Base-by-base conservation (phyloP, 2,888 invertebrate species). In the Agrilus mali region DNA sequence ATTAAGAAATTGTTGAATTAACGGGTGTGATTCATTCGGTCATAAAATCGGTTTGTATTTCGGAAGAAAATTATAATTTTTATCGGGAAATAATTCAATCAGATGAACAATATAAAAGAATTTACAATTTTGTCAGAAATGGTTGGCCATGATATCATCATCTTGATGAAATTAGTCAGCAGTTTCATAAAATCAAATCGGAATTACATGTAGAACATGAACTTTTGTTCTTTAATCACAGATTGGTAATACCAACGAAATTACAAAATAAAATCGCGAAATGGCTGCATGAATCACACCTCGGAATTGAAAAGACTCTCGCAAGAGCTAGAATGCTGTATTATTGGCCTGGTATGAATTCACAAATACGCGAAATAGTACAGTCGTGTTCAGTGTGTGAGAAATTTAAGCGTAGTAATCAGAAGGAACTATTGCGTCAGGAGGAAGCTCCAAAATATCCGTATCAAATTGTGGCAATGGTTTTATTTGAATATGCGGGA, bases 261-360 rank as follows among this genome's bases (percentile, higher is more conserved):
- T 43, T 53, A 20, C 43, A 49, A 33, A 35, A 43, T 16, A 33
- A 47, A 7, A 47, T 51, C 42, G 20, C 56, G 7, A 37, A 46
- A 37, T 27, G 51, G 8, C 44, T 56, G 10, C 57, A 55, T 46
- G 49, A 45, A 46, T 35, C 54, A 15, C 54, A 57, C 42, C 47
- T 55, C 33, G 55, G 55, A 14, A 48, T 55, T 27, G 51, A 51
- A 43, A 57, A 59, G 46, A 52, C 49, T 12, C 55, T 53, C 46
- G 17, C 35, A 10, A 50, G 51, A 47, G 54, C 54, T 13, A 47
- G 47, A 36, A 41, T 48, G 36, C 40, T 54, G 34, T 39, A 55
- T 31, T 53, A 52, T 49, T 56, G 56, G 55, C 51, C 54, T 13
- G 17, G 46, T 7, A 44, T 55, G 39, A 43, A 48, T 36, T 35